A percentile compares a stretch with the other conserved stretches of the same genome.
Evolutionary conservation across 2,113 vertebrate species (phyloP).

Genomic region (Cichladusa arquata): DNA sequence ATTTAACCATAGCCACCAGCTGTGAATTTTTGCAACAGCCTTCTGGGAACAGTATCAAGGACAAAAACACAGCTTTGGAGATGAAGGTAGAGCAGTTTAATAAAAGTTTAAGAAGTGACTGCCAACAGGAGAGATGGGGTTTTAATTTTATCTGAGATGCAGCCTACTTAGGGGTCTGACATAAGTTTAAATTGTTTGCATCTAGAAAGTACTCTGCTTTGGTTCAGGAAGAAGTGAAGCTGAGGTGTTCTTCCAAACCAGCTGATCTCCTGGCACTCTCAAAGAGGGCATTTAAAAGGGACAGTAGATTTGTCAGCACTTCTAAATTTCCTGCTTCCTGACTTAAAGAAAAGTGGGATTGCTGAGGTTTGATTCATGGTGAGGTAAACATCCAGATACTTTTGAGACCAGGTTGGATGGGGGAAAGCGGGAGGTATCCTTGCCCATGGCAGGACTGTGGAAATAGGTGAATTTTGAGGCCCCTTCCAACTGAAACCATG

Average conservation of each 20-base stretch:
- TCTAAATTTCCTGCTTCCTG: background rate
- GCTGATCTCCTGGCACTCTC: background rate
- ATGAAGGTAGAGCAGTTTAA: background rate
- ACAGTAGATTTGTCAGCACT: background rate
- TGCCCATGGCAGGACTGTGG: background rate
- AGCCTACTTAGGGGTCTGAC: background rate
- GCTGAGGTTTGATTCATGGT: background rate
- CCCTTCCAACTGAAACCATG: background rate
- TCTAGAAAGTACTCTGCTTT: background rate
- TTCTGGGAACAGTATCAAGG: background rate
- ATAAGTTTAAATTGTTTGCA: background rate
- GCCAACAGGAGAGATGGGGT: background rate
- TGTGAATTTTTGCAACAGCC: background rate
- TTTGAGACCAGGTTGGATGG: background rate
- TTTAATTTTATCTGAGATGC: background rate
- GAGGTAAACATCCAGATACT: background rate
- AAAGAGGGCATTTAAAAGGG: background rate
- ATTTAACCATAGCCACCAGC: background rate
- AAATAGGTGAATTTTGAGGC: background rate
- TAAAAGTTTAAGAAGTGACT: background rate
- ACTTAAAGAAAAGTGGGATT: background rate
- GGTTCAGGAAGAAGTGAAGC: background rate
- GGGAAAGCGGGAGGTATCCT: background rate
- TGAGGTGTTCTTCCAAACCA: background rate
- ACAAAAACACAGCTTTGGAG: slow-evolving; percentile 2